Base-by-base conservation (phyloP, 2,888 invertebrate species). In the Mongoloraphidia duomilia region DNA sequence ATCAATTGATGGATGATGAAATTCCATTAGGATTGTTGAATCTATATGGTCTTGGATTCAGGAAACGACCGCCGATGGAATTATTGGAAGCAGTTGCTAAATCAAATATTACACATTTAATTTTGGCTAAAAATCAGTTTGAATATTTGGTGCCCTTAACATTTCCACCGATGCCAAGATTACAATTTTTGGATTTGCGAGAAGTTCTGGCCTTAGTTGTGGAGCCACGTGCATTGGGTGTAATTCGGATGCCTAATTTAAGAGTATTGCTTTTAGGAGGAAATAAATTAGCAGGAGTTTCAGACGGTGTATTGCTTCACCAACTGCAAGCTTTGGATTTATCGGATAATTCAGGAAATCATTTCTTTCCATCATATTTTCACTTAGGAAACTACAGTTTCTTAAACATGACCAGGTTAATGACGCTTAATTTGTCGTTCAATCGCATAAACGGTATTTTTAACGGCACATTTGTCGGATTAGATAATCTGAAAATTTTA, bases 91-190 rank as follows among this genome's bases (percentile, higher is more conserved):
- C 71, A 1, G 70, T 79, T 44, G 72, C 74, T 8, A 62, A 67
- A 12, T 70, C 74, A 0, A 73, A 71, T 2, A 68, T 78, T 39
- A 69, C 65, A 34, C 62, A 63, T 43, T 61, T 79, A 41, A 66
- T 65, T 47, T 58, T 79, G 39, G 66, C 73, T 0, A 62, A 69
- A 45, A 79, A 79, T 58, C 75, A 75, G 55, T 77, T 79, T 56
- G 75, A 76, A 63, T 60, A 68, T 2, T 67, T 79, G 8, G 57
- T 59, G 10, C 65, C 70, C 9, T 64, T 70, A n/a, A 61, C 65
- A 4, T 79, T 79, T 58, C 76, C 77, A 2, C 49, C 47, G 40
- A 78, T 79, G 76, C 62, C 66, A 0, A 72, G 74, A 51, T 63
- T 81, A 47, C 66, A 72, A 57, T 55, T 70, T 1, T 57, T 82